Percentiles rank a stretch among this genome's conserved stretches.
phyloP scores from a whole-genome alignment of 2,113 vertebrate genomes.

The Boleophthalmus pectinirostris region DNA sequence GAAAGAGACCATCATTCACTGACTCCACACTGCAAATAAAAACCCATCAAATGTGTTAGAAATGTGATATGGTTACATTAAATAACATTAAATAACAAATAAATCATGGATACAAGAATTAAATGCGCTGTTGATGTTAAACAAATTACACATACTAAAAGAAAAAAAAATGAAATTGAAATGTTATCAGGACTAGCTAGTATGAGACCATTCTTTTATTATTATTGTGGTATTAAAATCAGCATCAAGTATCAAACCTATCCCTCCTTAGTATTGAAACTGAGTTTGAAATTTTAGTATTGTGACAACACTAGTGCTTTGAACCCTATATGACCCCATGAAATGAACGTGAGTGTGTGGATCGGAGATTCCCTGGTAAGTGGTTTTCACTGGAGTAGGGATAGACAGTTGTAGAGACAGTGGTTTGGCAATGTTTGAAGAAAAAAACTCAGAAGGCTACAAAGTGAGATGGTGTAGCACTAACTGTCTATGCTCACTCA shows the following conservation, averaged over 20 bases:
- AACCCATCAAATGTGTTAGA: conserved; percentile 15
- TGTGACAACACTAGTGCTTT: conserved; percentile 32
- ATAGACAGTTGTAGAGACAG: conserved; percentile 83
- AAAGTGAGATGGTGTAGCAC: conserved; percentile 52
- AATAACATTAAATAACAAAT: conserved; percentile 39
- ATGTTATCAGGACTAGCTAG: conserved; percentile 3
- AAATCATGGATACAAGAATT: conserved; percentile 18
- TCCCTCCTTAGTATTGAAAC: too few species aligned
- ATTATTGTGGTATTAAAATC: too few species aligned
- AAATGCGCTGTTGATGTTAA: conserved; percentile 47
- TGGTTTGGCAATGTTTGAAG: conserved; percentile 78
- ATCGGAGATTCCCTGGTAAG: conserved; percentile 59
- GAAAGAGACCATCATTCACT: conserved; percentile 94
- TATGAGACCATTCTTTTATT: too few species aligned
- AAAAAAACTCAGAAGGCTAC: conserved; percentile 24
- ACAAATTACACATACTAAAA: conserved; percentile 42
- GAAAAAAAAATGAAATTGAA: conserved; percentile 40
- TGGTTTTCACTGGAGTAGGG: conserved; percentile 74
- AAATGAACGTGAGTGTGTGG: conserved; percentile 39
- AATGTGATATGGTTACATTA: conserved; percentile 37
- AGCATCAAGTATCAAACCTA: too few species aligned
- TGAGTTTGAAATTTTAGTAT: too few species aligned
- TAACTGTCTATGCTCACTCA: conserved; percentile 58
- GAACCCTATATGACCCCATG: conserved; percentile 53
- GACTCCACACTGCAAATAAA: conserved; percentile 87